Evolutionary conservation across 2,888 invertebrate genomes (phyloP), one percentile per base, ranked within the genome.

Genomic region (Thumatha senex): DNA sequence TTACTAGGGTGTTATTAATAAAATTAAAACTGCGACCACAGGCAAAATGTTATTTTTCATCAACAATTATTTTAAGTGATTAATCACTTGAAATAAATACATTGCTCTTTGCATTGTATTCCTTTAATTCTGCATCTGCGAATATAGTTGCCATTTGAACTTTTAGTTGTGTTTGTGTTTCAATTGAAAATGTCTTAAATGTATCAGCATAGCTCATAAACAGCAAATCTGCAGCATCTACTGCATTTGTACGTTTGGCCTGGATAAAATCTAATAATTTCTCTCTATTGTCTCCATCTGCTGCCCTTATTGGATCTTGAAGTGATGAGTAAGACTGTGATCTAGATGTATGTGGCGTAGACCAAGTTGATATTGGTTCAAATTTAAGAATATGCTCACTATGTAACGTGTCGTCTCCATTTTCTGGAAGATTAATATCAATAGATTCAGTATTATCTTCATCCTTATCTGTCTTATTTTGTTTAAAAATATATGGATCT

Each of bases 161-260:
- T 43, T 62, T 58, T 8, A 62, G 3, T 13, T 38, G 31, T 2
- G 52, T 38, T 48, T 55, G 55, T 0, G 48, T 53, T 33, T 35
- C 50, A 7, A 12, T 18, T 14, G 54, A 47, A 14, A 62, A 48
- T 34, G 44, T 43, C 24, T 51, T 62, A 14, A 62, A 53, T 11
- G 58, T 53, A 15, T 51, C 49, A 7, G 53, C 45, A 9, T 62
- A 58, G 29, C 61, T 61, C 18, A 51, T 52, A 33, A 58, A 61
- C 9, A 61, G 39, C 1, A 58, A 40, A 43, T 61, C 46, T 9
- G 48, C 40, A n/a, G 48, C 38, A 10, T 49, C 51, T 1, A 45
- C 41, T 7, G 8, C 18, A 13, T 31, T 48, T 11, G 38, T 24
- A 12, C 38, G 24, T 43, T 31, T 43, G 5, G 36, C 33, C 24